phyloP scores from a whole-genome alignment of 2,797 vertebrate species.

The Phyllotis vaccarum region DNA sequence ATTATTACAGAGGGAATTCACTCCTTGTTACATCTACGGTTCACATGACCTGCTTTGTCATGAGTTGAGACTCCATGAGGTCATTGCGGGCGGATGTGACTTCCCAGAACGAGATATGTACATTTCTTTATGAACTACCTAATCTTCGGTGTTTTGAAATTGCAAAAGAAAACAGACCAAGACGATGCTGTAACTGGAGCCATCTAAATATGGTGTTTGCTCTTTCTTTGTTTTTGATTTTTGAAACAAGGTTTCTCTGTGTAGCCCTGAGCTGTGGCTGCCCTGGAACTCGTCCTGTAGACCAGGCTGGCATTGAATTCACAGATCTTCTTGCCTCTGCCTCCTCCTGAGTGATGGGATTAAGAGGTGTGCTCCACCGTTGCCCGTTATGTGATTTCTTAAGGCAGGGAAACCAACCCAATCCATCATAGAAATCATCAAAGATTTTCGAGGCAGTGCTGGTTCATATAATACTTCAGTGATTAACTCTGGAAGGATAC shows the following conservation, averaged over 20 bases:
- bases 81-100: neutral
- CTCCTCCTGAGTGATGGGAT: too few species aligned
- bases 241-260: too few species aligned
- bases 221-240: conserved; percentile 13
- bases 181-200: neutral
- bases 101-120: neutral
- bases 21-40: too few species aligned
- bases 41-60: neutral
- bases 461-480: neutral
- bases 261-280: too few species aligned
- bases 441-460: neutral
- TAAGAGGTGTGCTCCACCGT: neutral
- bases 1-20: neutral
- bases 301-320: too few species aligned
- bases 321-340: too few species aligned
- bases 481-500: conserved; percentile 5
- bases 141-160: neutral
- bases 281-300: too few species aligned
- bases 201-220: neutral
- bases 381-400: conserved; percentile 5
- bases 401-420: neutral
- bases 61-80: neutral
- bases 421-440: neutral
- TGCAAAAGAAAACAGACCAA: neutral
- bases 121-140: neutral